These are phyloP conservation scores for Rhagoletis zephyria DNA, from an alignment of 1,140 invertebrate species.

Conservation along the genomic window DNA sequence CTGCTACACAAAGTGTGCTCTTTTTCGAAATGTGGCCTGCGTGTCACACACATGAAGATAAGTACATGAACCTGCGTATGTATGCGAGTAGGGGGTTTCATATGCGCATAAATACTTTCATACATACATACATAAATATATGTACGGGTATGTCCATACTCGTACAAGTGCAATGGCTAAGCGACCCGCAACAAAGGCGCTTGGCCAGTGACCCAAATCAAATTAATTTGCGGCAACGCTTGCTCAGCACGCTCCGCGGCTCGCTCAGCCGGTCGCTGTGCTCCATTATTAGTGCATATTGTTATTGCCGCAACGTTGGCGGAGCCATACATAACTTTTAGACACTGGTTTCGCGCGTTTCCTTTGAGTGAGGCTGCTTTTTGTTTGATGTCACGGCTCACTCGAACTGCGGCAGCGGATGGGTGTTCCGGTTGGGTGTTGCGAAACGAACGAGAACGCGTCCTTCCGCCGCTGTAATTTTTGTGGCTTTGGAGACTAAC, in stretches of 20 bases:
- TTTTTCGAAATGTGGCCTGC: too few relatives aligned
- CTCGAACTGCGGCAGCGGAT: not conserved
- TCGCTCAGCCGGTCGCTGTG: not conserved
- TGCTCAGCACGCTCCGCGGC: not conserved
- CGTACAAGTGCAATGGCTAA: not conserved
- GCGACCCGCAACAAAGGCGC: not conserved
- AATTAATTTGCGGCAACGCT: conserved; percentile 26
- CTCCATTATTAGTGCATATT: not conserved
- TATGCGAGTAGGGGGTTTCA: too few relatives aligned
- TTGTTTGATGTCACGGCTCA: not conserved
- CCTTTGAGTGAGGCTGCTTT: not conserved
- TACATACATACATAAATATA: too few relatives aligned
- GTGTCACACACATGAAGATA: too few relatives aligned
- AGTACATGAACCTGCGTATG: too few relatives aligned
- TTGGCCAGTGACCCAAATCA: conserved; percentile 38
- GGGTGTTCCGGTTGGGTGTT: not conserved
- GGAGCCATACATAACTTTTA: not conserved
- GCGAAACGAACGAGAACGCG: not conserved
- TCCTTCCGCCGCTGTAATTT: not conserved
- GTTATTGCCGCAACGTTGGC: not conserved
- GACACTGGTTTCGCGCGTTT: not conserved
- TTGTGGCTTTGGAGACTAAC: not conserved
- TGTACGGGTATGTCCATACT: too few relatives aligned
- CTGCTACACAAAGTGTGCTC: too few relatives aligned
- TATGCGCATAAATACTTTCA: too few relatives aligned